Evolutionary conservation across 2,888 invertebrate genomes (phyloP).

Genomic region (Parnassius glacialis): DNA sequence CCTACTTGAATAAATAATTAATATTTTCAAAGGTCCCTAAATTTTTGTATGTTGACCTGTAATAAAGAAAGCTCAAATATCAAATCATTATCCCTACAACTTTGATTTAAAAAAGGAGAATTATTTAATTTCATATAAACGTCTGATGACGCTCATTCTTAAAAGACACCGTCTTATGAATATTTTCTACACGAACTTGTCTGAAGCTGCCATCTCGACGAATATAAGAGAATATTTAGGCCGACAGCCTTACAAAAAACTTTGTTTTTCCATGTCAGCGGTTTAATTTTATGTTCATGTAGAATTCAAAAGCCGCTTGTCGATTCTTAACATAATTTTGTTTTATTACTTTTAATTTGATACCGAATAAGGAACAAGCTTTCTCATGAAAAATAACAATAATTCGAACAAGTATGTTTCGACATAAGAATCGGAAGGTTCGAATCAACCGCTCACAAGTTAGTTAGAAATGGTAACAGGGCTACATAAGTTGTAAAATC

Average conservation of each 20-base stretch:
- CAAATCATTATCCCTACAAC: constrained; percentile 4
- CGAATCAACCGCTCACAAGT: too few species aligned
- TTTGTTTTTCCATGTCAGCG: constrained; percentile 19
- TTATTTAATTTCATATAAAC: constrained; percentile 2
- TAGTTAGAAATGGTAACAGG: too few species aligned
- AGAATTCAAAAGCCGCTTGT: not conserved
- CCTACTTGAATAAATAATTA: too few species aligned
- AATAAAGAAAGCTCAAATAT: not conserved
- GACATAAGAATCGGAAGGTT: too few species aligned
- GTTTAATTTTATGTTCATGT: constrained; percentile 13
- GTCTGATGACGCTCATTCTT: constrained; percentile 9
- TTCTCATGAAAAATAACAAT: too few species aligned
- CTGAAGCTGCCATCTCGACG: constrained; percentile 1
- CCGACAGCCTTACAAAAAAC: constrained; percentile 4
- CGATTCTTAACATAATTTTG: not conserved
- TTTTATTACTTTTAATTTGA: too few species aligned
- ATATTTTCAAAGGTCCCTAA: too few species aligned
- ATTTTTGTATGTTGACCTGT: too few species aligned
- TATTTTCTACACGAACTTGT: constrained; percentile 20
- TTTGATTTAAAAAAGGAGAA: constrained; percentile 10
- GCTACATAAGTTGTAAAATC: too few species aligned
- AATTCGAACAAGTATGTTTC: too few species aligned
- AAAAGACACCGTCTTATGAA: constrained; percentile 18
- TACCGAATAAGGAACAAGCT: too few species aligned
- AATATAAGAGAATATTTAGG: constrained; percentile 22